Evolutionary conservation across 2,797 vertebrate species (phyloP), one percentile per base, ranked within the genome.

Genomic region (Phoxinus dragarum): DNA sequence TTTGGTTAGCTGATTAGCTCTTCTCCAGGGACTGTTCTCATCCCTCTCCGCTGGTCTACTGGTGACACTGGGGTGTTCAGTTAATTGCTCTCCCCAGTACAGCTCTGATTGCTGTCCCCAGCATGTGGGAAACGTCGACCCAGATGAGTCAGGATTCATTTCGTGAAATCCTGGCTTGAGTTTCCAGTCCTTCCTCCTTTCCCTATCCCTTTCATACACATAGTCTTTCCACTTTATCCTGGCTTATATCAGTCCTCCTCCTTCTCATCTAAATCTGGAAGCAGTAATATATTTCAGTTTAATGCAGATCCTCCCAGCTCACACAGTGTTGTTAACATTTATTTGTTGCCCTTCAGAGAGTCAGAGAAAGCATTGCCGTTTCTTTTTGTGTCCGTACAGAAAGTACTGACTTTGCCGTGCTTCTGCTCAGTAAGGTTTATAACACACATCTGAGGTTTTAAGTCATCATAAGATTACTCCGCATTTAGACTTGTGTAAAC

Each of bases 1-100:
- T 94, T 94, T 94, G 89, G 80, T 91, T 94, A 92, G 91, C 89
- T 94, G 94, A 94, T 95, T 94, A 92, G 90, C 27, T 77, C 44
- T 75, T 91, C 93, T 89, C 87, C 7, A 54, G 88, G 89, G 78
- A 66, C 81, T 40, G 68, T 21, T 40, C 54, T 47, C 84, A 81
- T 85, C 84, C 87, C 80, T 54, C 72, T 82, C 78, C 38, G 61
- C 40, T 83, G 36, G 64, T 6, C 84, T 80, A 79, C 42, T 80
- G 86, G 73, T 67, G 72, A 80, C 49, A 49, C 74, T 77, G 54
- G 81, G 81, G 66, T 86, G 81, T 88, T 42, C n/a, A 27, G 61
- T 85, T 82, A 88, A 86, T 82, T 83, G 76, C 80, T 68, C 82
- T 88, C 68, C 74, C 64, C 38, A 12, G 49, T 79, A 73, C 73